These are phyloP conservation scores for Synanceia verrucosa DNA, from an alignment of 2,797 vertebrate species.

Conservation along the genomic window DNA sequence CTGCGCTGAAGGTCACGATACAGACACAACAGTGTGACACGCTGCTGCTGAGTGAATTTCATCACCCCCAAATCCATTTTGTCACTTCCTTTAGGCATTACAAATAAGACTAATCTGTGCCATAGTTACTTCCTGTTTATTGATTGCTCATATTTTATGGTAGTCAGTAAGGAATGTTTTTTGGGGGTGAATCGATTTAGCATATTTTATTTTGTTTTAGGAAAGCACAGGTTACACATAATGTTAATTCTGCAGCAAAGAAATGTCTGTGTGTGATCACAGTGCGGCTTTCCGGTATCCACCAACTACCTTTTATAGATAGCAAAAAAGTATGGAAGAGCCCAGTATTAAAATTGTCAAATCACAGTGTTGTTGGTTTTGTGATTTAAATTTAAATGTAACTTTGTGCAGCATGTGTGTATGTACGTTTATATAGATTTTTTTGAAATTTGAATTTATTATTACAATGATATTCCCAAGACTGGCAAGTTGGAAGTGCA, in stretches of 20 bases:
- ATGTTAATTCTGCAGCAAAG: not conserved
- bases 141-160: conserved; percentile 14
- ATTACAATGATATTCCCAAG: conserved; percentile 28
- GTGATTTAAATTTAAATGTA: no score
- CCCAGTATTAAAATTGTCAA: no score
- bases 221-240: not conserved
- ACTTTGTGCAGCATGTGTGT: no score
- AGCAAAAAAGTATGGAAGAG: no score
- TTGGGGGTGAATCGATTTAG: not conserved
- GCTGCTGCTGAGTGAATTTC: conserved; percentile 23
- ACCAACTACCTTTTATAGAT: no score
- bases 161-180: not conserved
- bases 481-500: not conserved
- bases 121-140: conserved; percentile 32
- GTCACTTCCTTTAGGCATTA: conserved; percentile 12
- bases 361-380: no score
- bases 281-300: not conserved
- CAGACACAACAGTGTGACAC: conserved; percentile 58
- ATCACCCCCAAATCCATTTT: conserved; percentile 37
- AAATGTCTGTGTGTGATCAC: not conserved
- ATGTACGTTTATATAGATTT: no score
- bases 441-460: conserved; percentile 35
- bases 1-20: conserved; percentile 50
- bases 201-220: not conserved
- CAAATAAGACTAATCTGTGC: conserved; percentile 37